Base-by-base conservation (phyloP, 1,140 invertebrate genomes). In the Heliconius congener region DNA sequence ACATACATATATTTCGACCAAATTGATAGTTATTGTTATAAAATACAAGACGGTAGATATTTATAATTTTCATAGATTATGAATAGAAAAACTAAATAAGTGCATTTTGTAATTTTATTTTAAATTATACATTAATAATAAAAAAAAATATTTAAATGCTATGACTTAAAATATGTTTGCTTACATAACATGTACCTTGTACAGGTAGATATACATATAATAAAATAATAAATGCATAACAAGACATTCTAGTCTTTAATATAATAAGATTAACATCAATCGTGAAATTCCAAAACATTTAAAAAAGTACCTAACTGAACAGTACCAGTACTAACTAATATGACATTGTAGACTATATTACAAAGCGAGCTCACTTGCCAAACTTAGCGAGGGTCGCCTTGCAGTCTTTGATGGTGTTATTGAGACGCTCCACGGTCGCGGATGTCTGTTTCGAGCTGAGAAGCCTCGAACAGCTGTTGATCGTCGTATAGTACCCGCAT, bases 401-500 rank as follows among this genome's bases (percentile, higher is more conserved):
- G 60, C 96, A 96, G 76, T 97, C 96, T 57, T 94, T 89, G 66
- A 98, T 96, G 71, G 96, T 96, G 84, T 96, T 95, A 82, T 96
- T 95, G 5, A 98, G 93, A 50, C 97, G 95, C 90, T 98, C 97
- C 87, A 96, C 96, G 30, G 97, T 97, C 11, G 96, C 96, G 0
- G 97, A 96, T 3, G 96, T 96, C 80, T 96, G 96, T 60, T 95
- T 95, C 76, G 96, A 95, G 73, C 95, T 95, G 11, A 97, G 90
- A 84, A 97, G 96, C 27, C 96, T 93, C 83, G 95, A 95, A 8
- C 97, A 95, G 39, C 96, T 96, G 50, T 94, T 93, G 71, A 98
- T 96, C 1, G 95, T 96, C 18, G 96, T 96, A 81, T 95, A 94
- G 85, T 97, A 97, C 8, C 97, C 98, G 78, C 97, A 96, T 13